Evolutionary conservation across 2,113 vertebrate species (phyloP).

Genomic region (Cervus canadensis): DNA sequence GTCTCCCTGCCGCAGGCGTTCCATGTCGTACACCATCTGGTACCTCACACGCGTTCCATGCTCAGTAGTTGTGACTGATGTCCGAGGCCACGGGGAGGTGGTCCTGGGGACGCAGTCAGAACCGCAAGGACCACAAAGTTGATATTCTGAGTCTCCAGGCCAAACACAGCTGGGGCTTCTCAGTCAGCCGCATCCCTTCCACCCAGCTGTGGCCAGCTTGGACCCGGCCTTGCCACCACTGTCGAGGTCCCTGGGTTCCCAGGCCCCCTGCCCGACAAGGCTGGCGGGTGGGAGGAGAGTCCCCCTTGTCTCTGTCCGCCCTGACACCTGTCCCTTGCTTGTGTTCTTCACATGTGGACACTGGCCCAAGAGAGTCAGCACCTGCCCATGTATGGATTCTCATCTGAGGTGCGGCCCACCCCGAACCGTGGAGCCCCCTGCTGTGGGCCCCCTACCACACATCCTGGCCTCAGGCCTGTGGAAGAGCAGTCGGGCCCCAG

Average conservation of each 20-base stretch:
- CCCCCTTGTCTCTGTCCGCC: neutral
- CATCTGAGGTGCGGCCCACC: neutral
- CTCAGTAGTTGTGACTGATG: neutral
- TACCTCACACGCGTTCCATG: rapidly evolving
- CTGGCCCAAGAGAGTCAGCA: neutral
- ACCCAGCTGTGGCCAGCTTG: neutral
- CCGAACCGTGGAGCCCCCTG: rapidly evolving
- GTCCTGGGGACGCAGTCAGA: neutral
- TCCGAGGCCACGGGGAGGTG: neutral
- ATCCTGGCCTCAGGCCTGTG: neutral
- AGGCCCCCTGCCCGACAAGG: neutral
- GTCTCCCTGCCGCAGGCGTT: neutral
- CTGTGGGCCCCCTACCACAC: rapidly evolving
- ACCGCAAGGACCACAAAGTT: neutral
- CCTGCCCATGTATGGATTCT: neutral
- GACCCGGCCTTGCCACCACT: neutral
- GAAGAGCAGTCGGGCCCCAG: no score
- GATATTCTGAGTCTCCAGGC: neutral
- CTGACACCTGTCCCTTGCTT: neutral
- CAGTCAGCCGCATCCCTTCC: neutral
- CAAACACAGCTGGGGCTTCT: neutral
- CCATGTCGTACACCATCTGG: neutral
- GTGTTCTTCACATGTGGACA: neutral
- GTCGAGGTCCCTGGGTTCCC: neutral
- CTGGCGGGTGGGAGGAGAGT: neutral